Conservation (phyloP, 2,113 vertebrate species). For the Gymnobelideus leadbeateri region DNA sequence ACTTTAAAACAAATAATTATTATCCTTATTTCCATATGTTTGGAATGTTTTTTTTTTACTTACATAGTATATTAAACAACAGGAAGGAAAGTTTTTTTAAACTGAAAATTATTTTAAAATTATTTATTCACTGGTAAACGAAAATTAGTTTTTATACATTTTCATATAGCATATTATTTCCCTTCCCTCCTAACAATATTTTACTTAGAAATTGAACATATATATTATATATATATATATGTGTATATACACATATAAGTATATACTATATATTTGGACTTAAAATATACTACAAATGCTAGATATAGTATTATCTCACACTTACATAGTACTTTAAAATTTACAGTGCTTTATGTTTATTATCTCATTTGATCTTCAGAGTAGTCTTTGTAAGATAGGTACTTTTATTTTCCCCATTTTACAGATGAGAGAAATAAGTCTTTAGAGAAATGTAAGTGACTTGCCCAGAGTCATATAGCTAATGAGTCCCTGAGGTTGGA, state of each 20-base stretch:
- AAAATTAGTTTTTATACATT: not conserved
- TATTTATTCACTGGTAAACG: conserved; percentile 4
- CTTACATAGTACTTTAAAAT: not conserved
- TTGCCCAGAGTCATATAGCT: not conserved
- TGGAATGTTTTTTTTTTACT: not conserved
- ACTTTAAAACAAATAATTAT: conserved; percentile 3
- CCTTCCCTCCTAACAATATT: conserved; percentile 9
- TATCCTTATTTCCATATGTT: not conserved
- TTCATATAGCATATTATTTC: not conserved
- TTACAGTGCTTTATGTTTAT: not conserved
- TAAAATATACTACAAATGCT: not conserved
- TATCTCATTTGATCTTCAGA: not conserved
- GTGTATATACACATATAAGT: not conserved
- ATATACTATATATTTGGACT: not conserved
- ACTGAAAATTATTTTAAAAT: conserved; percentile 27
- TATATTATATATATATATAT: not conserved
- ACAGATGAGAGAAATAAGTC: not conserved
- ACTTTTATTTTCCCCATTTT: not conserved
- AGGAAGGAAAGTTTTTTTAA: conserved; percentile 15
- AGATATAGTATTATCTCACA: not conserved
- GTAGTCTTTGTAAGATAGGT: not conserved
- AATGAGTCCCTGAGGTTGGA: not conserved
- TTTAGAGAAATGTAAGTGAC: not conserved
- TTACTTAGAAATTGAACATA: not conserved
- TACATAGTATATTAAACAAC: conserved; percentile 17